These are phyloP conservation scores for Eueremaeus valkanovi DNA, from an alignment of 2,888 invertebrate species.

Conservation along the genomic window DNA sequence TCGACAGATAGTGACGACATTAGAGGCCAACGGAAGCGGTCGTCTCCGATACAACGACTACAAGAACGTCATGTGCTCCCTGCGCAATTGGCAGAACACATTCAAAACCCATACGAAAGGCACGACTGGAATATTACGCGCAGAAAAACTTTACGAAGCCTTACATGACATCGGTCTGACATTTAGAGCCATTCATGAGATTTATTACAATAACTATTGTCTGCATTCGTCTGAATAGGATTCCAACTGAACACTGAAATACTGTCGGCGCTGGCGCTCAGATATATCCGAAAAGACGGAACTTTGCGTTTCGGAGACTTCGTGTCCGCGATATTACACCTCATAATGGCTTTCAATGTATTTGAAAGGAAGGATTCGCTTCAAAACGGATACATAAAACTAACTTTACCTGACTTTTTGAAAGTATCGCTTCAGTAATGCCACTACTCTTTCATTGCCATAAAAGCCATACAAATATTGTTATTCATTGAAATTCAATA, in stretches of 20 bases:
- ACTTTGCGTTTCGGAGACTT: constrained; percentile 87
- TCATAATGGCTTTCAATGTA: constrained; percentile 83
- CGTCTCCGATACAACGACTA: constrained; percentile 78
- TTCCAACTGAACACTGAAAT: constrained; percentile 81
- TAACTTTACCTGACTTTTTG: constrained; percentile 75
- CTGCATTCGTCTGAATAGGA: constrained; percentile 54
- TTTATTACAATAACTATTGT: too few relatives aligned
- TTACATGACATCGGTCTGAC: constrained; percentile 70
- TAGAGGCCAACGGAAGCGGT: constrained; percentile 75
- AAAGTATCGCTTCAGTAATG: constrained; percentile 64
- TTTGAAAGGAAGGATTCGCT: constrained; percentile 72
- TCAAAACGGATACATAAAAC: constrained; percentile 73
- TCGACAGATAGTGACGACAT: constrained; percentile 77
- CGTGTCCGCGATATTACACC: constrained; percentile 79
- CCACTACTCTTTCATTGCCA: neutral
- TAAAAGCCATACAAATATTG: too few relatives aligned
- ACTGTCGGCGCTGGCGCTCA: constrained; percentile 71
- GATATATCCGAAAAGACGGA: constrained; percentile 89
- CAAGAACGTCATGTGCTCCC: constrained; percentile 83
- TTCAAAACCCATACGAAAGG: constrained; percentile 86
- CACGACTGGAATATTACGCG: constrained; percentile 80
- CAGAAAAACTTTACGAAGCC: constrained; percentile 77
- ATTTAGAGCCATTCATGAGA: neutral
- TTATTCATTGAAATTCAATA: too few relatives aligned
- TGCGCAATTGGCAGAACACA: constrained; percentile 84